Percentiles rank a stretch among this genome's conserved stretches.
Conservation (phyloP, 2,113 vertebrate species). For the Phylloscopus trochiloides region DNA sequence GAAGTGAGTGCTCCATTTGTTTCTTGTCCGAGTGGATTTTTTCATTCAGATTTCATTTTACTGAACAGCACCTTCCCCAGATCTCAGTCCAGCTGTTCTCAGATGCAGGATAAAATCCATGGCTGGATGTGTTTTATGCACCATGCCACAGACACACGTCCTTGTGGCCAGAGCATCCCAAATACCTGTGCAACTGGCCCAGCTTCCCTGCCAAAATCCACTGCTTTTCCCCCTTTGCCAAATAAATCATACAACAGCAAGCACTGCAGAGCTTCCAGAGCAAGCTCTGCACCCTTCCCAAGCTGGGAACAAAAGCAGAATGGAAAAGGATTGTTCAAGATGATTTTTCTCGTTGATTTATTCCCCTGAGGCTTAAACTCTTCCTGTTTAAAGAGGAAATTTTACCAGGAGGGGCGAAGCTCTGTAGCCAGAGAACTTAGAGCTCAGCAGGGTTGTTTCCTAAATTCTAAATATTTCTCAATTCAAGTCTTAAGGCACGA, state of each 20-base stretch:
- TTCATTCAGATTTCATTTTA: not conserved
- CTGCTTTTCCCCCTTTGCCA: not conserved
- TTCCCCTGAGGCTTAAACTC: not conserved
- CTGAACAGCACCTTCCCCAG: not conserved
- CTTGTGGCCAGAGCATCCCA: not conserved
- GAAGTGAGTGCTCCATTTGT: not conserved
- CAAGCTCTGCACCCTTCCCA: not conserved
- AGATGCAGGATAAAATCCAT: not conserved
- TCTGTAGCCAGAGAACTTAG: accelerated
- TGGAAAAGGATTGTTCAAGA: not conserved
- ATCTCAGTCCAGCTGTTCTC: not conserved
- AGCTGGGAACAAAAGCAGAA: not conserved
- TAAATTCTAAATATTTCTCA: not conserved
- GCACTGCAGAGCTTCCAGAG: not conserved
- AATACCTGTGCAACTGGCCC: not conserved
- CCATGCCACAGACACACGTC: not conserved
- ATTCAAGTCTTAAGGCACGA: not conserved
- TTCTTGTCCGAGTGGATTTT: not conserved
- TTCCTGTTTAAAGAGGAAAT: not conserved
- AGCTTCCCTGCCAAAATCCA: not conserved
- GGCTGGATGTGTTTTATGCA: not conserved
- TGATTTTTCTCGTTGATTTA: not conserved
- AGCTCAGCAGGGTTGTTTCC: not conserved
- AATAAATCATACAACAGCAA: not conserved
- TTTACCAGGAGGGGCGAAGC: accelerated